These are phyloP conservation scores for Aythya baeri DNA, from an alignment of 2,113 vertebrate genomes.

Conservation along the genomic window DNA sequence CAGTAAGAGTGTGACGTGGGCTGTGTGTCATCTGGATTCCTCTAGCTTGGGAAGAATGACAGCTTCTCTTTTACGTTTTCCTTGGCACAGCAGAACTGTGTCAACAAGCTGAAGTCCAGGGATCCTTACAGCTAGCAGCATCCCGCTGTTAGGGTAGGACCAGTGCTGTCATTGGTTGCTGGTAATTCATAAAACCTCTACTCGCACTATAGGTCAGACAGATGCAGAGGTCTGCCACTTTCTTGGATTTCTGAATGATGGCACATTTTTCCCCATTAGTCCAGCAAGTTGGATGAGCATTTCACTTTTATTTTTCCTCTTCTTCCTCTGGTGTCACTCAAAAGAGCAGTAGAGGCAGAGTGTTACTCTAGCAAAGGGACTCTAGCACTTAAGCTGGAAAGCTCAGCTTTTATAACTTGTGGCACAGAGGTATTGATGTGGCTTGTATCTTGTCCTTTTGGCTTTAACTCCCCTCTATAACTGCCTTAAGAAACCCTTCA, in stretches of 20 bases:
- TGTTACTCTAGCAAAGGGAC: neutral
- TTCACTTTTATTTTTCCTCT: neutral
- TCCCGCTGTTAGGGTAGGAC: neutral
- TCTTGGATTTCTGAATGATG: neutral
- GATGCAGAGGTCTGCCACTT: neutral
- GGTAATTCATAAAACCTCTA: neutral
- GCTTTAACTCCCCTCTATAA: neutral
- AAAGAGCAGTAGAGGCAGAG: neutral
- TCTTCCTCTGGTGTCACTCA: neutral
- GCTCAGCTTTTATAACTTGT: neutral
- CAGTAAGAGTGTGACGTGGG: neutral
- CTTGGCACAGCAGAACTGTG: neutral
- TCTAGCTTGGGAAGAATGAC: neutral
- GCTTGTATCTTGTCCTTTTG: neutral
- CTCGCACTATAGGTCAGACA: neutral
- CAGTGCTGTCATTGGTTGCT: neutral
- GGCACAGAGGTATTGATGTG: neutral
- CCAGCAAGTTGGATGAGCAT: neutral
- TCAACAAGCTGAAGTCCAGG: neutral
- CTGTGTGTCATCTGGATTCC: neutral
- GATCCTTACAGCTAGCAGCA: neutral
- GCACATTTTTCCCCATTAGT: fast-evolving
- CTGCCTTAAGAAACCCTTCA: neutral
- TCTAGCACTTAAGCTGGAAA: neutral
- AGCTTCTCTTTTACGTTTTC: neutral